Conservation (phyloP, 2,888 invertebrate species). For the Lapara coniferarum region DNA sequence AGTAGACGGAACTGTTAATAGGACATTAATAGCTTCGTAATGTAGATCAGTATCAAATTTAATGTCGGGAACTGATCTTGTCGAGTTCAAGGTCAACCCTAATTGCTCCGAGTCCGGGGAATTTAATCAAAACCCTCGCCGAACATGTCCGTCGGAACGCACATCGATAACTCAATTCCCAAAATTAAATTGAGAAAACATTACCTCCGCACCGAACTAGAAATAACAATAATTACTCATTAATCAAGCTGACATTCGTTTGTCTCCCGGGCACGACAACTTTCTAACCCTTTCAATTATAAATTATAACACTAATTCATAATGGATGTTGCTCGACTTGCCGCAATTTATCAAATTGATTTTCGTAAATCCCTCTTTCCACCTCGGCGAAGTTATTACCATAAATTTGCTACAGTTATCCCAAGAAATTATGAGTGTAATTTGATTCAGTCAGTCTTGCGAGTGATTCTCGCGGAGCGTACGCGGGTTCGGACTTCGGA, state of each 20-base stretch:
- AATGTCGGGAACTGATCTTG: constrained; percentile 12
- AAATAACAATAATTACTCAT: constrained; percentile 68
- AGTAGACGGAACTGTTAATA: constrained; percentile 7
- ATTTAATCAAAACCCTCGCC: constrained; percentile 20
- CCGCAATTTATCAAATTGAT: constrained; percentile 81
- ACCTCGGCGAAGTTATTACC: constrained; percentile 63
- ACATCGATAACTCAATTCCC: constrained; percentile 41
- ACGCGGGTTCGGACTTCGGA: constrained; percentile 33
- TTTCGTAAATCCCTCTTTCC: constrained; percentile 67
- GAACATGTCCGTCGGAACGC: constrained; percentile 7
- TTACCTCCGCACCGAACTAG: constrained; percentile 28
- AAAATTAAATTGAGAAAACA: constrained; percentile 49
- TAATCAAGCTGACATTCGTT: constrained; percentile 77
- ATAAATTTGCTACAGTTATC: constrained; percentile 76
- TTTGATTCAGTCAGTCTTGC: constrained; percentile 64
- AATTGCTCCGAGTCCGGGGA: constrained; percentile 20
- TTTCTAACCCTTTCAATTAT: constrained; percentile 80
- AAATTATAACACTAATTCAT: constrained; percentile 81
- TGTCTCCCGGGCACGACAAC: constrained; percentile 69
- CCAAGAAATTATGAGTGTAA: constrained; percentile 73
- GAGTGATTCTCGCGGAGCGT: constrained; percentile 14
- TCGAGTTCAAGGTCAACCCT: constrained; percentile 21
- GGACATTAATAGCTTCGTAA: constrained; percentile 19
- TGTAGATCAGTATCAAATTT: neutral
- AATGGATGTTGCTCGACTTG: constrained; percentile 74